Percentiles rank a stretch among this genome's conserved stretches.
Conservation (phyloP, 1,140 invertebrate genomes). For the Drosophila pseudoananassae region DNA sequence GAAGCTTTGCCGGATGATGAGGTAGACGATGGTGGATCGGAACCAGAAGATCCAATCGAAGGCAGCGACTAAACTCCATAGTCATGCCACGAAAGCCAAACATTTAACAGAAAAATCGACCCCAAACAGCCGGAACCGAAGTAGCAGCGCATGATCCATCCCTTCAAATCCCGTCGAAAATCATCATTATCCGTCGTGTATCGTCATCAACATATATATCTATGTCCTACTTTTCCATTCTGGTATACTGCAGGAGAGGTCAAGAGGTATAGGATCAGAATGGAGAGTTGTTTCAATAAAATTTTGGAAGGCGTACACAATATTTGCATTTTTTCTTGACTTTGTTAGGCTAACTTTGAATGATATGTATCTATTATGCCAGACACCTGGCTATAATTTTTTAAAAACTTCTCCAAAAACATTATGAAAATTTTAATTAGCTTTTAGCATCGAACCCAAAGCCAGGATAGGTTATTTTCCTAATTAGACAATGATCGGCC, state of each 20-base stretch:
- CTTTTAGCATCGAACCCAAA: neutral
- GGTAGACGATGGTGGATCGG: neutral
- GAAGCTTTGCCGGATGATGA: neutral
- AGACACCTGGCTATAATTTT: no score
- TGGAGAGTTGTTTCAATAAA: slow-evolving; percentile 20
- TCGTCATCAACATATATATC: neutral
- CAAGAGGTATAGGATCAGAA: slow-evolving; percentile 6
- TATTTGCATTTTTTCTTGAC: neutral
- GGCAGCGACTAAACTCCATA: slow-evolving; percentile 2
- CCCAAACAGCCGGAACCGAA: neutral
- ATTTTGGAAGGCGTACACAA: neutral
- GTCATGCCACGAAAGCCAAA: neutral
- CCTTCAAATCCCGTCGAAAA: neutral
- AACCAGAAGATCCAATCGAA: neutral
- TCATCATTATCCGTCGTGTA: neutral
- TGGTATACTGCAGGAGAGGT: neutral
- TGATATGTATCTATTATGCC: no score
- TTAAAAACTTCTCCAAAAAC: no score
- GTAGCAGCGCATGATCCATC: neutral
- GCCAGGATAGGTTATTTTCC: slow-evolving; percentile 20
- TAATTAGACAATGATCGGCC: slow-evolving; percentile 21
- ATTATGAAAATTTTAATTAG: neutral
- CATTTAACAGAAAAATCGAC: neutral
- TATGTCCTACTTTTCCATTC: neutral
- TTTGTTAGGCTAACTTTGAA: no score